phyloP scores from a whole-genome alignment of 1,140 invertebrate species.

The Drosophila virilis region DNA sequence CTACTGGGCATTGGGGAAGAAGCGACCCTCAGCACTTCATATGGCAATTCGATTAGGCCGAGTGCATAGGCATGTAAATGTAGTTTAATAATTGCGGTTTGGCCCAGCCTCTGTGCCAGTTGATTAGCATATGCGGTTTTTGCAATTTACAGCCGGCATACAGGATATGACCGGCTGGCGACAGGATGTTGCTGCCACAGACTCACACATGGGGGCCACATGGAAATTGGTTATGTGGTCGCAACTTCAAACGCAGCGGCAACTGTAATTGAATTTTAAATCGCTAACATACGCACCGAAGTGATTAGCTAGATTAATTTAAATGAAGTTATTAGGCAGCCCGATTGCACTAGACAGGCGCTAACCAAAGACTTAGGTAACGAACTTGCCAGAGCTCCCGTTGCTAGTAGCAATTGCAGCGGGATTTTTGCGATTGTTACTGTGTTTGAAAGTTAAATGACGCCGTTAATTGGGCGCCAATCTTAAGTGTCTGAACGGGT shows the following conservation, averaged over 20 bases:
- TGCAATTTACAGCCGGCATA: conserved; percentile 65
- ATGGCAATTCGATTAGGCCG: conserved; percentile 65
- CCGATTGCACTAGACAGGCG: conserved; percentile 58
- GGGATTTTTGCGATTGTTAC: conserved; percentile 26
- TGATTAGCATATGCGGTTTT: conserved; percentile 81
- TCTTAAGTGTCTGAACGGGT: conserved; percentile 47
- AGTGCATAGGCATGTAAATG: conserved; percentile 50
- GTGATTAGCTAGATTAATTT: conserved; percentile 66
- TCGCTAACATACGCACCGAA: conserved; percentile 46
- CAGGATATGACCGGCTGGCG: conserved; percentile 70
- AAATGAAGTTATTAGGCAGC: conserved; percentile 76
- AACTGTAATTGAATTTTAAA: conserved; percentile 76
- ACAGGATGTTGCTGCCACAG: conserved; percentile 49
- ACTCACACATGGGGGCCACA: conserved; percentile 10
- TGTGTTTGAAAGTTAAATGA: conserved; percentile 76
- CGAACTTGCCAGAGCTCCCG: conserved; percentile 31
- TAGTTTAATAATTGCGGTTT: conserved; percentile 82
- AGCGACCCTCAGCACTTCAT: conserved; percentile 19
- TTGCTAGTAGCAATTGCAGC: conserved; percentile 43
- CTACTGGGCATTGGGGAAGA: conserved; percentile 3
- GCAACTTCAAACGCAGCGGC: conserved; percentile 59
- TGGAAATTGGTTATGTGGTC: conserved; percentile 63
- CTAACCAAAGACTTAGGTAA: conserved; percentile 63
- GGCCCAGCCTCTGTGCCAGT: conserved; percentile 40
- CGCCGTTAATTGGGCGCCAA: conserved; percentile 78